Conservation (phyloP, 1,140 invertebrate species). For the Drosophila pectinifera region DNA sequence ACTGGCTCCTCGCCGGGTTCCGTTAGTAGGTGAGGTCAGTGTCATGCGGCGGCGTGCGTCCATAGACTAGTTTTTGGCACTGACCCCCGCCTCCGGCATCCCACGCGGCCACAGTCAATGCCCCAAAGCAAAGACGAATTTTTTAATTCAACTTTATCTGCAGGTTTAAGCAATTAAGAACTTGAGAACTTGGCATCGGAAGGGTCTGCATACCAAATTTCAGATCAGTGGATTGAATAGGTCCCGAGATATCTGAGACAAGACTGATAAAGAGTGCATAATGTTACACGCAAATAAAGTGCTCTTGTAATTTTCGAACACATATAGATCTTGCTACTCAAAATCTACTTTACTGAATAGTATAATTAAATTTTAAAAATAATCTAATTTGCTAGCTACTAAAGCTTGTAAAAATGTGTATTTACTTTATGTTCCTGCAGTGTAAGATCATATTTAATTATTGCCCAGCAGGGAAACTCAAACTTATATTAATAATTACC, state of each 20-base stretch:
- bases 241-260: neutral
- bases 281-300: too few species aligned
- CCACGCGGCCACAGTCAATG: neutral
- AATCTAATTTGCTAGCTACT: too few species aligned
- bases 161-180: neutral
- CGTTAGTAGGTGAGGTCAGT: slow-evolving; percentile 83
- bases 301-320: too few species aligned
- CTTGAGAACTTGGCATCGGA: neutral
- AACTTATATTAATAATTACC: neutral
- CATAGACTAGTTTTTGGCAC: slow-evolving; percentile 78
- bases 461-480: neutral
- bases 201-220: neutral
- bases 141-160: neutral
- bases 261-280: too few species aligned
- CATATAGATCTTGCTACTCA: too few species aligned
- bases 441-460: neutral
- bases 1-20: slow-evolving; percentile 62
- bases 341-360: too few species aligned
- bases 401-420: too few species aligned
- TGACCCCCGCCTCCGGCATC: slow-evolving; percentile 12
- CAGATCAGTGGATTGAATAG: neutral
- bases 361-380: too few species aligned
- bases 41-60: slow-evolving; percentile 69
- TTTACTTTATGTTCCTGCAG: too few species aligned
- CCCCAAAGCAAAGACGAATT: neutral